A percentile compares a stretch with the other conserved stretches of the same genome.
Evolutionary conservation across 2,888 invertebrate species (phyloP).

Genomic region (Caenorhabditis sp.): DNA sequence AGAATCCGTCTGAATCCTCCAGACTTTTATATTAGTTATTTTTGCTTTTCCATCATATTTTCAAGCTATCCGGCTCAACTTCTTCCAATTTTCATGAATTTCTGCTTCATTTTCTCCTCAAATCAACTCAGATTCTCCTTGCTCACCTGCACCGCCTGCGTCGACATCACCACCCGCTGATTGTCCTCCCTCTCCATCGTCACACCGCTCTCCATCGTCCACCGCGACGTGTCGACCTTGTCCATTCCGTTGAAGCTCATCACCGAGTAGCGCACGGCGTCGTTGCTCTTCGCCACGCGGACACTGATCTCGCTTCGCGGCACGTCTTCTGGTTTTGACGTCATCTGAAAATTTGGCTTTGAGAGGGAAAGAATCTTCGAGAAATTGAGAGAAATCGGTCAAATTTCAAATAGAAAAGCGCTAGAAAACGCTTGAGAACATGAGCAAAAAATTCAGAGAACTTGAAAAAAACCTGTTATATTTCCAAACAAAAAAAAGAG

Average conservation of each 20-base stretch:
- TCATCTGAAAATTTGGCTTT: no score
- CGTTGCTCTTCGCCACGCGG: slow-evolving; percentile 68
- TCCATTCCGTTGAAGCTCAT: slow-evolving; percentile 81
- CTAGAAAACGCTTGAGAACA: slow-evolving; percentile 18
- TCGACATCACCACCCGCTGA: slow-evolving; percentile 69
- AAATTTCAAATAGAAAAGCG: slow-evolving; percentile 37
- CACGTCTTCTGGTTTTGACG: slow-evolving; percentile 32
- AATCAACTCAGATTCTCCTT: no score
- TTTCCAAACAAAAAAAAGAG: neutral
- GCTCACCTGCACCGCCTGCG: slow-evolving; percentile 67
- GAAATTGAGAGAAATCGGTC: neutral
- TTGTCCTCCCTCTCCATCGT: slow-evolving; percentile 81
- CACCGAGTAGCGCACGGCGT: slow-evolving; percentile 73
- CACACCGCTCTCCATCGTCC: slow-evolving; percentile 74
- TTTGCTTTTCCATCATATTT: no score
- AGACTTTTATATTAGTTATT: no score
- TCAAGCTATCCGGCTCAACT: no score
- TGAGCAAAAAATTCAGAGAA: neutral
- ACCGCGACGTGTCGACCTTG: slow-evolving; percentile 75
- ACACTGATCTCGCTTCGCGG: slow-evolving; percentile 66
- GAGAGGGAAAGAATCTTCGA: neutral
- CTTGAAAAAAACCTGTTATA: slow-evolving; percentile 14
- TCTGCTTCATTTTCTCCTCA: neutral
- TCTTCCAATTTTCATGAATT: neutral
- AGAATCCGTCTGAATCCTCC: no score